Conservation (phyloP, 1,140 invertebrate genomes). For the Ceratosolen fusciceps region DNA sequence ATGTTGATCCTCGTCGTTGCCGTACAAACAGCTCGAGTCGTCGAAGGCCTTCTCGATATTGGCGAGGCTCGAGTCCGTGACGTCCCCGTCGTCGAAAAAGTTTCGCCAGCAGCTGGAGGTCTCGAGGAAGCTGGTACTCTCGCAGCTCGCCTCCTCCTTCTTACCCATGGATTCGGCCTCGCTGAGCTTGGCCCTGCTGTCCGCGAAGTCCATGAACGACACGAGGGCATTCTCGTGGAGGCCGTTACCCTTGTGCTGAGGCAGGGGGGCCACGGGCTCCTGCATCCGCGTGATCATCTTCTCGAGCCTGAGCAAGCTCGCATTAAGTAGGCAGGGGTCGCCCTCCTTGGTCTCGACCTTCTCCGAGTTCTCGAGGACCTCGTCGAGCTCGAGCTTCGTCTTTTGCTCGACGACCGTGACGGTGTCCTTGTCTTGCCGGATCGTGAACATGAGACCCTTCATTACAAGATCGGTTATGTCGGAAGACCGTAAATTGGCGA, state of each 20-base stretch:
- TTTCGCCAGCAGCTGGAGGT: constrained; percentile 22
- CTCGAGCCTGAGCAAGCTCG: constrained; percentile 65
- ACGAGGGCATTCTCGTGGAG: constrained; percentile 13
- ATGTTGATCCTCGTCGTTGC: constrained; percentile 29
- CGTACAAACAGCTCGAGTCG: constrained; percentile 5
- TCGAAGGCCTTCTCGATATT: constrained; percentile 15
- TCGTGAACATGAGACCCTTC: constrained; percentile 69
- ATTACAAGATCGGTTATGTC: constrained; percentile 69
- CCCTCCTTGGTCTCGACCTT: constrained; percentile 66
- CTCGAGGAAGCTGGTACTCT: constrained; percentile 25
- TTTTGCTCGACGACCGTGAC: constrained; percentile 67
- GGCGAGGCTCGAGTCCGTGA: constrained; percentile 6
- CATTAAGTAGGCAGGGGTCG: constrained; percentile 65
- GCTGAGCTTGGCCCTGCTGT: no score
- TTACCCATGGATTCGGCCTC: constrained; percentile 9
- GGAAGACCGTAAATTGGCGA: constrained; percentile 57
- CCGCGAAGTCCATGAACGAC: constrained; percentile 35
- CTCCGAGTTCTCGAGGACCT: constrained; percentile 69
- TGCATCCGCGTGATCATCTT: constrained; percentile 67
- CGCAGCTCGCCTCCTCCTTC: background rate
- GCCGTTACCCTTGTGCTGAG: constrained; percentile 19
- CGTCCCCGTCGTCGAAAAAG: constrained; percentile 25
- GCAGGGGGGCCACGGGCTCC: constrained; percentile 38
- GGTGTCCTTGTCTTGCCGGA: constrained; percentile 64
- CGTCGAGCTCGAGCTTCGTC: constrained; percentile 66